phyloP scores from a whole-genome alignment of 2,797 vertebrate species.

The Ctenopoma multispine region DNA sequence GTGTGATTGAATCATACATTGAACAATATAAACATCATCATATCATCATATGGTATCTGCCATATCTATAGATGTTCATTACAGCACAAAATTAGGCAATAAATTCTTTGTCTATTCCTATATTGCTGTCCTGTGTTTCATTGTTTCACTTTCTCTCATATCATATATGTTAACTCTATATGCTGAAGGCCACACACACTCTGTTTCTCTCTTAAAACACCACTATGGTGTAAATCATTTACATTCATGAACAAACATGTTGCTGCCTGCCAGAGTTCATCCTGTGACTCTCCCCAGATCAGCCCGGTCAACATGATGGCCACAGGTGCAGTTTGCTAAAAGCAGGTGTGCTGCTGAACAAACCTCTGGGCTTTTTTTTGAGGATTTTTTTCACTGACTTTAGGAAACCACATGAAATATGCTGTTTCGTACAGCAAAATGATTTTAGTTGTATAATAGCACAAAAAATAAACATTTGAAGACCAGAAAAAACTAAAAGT shows the following conservation, averaged over 20 bases:
- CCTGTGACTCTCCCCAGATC: slow-evolving; percentile 8
- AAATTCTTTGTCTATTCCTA: slow-evolving; percentile 21
- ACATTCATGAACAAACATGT: neutral
- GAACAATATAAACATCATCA: neutral
- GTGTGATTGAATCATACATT: slow-evolving; percentile 10
- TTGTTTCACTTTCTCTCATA: neutral
- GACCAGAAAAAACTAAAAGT: neutral
- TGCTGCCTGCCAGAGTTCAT: slow-evolving; percentile 15
- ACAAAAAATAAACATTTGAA: no score
- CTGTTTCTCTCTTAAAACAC: slow-evolving; percentile 33
- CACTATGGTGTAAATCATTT: slow-evolving; percentile 59
- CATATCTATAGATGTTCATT: neutral
- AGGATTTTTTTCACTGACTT: no score
- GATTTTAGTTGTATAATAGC: no score
- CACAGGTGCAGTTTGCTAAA: neutral
- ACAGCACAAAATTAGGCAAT: slow-evolving; percentile 31
- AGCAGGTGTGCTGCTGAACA: neutral
- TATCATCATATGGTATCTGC: neutral
- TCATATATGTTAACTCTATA: slow-evolving; percentile 19
- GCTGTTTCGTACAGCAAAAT: no score
- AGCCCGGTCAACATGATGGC: slow-evolving; percentile 21
- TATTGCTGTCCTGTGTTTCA: neutral
- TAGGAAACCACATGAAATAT: neutral
- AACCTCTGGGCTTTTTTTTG: no score
- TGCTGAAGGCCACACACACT: slow-evolving; percentile 17